Base-by-base conservation (phyloP, 2,797 vertebrate species). In the Columba guinea region DNA sequence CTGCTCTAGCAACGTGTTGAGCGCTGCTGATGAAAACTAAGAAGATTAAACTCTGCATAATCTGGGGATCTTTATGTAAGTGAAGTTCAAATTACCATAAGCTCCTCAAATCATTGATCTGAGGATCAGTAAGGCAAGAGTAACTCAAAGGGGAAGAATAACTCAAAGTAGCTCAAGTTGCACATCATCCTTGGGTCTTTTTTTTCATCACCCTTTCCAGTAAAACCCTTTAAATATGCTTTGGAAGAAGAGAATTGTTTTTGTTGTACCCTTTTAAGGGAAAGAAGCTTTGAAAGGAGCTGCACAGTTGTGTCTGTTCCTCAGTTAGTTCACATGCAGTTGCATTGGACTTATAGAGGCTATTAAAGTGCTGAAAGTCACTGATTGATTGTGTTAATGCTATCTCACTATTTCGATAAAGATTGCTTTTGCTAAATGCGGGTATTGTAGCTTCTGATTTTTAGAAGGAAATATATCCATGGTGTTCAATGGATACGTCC, bases 31-130 rank as follows among this genome's bases (percentile, higher is more conserved):
- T 93, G 84, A 90, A 92, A 95, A 80, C 70, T 94, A 88, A 96
- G 90, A 94, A 86, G 95, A 95, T 97, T 96, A 91, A 96, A 85
- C 37, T 81, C 51, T 39, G 32, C 59, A 46, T 95, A 94, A 97
- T 95, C 95, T 92, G 70, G 26, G 60, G 87, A 96, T 95, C 92
- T 93, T 92, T 84, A 69, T 93, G 85, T 91, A 83, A 92, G 69
- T 70, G 76, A 95, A 78, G 41, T 90, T 95, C 81, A 87, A 81
- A 94, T 96, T 95, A 91, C 80, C 76, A 28, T 94, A 90, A 97
- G 32, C 59, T 95, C 62, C 93, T 91, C 37, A 88, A 86, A 65
- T 89, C 59, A 70, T 84, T 84, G 73, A 92, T 92, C 65, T 79
- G 59, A 86, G 77, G 69, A 88, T 82, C 60, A 91, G 67, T 79